Evolutionary conservation across 2,888 invertebrate genomes (phyloP).

Genomic region (Pyrgus malvae): DNA sequence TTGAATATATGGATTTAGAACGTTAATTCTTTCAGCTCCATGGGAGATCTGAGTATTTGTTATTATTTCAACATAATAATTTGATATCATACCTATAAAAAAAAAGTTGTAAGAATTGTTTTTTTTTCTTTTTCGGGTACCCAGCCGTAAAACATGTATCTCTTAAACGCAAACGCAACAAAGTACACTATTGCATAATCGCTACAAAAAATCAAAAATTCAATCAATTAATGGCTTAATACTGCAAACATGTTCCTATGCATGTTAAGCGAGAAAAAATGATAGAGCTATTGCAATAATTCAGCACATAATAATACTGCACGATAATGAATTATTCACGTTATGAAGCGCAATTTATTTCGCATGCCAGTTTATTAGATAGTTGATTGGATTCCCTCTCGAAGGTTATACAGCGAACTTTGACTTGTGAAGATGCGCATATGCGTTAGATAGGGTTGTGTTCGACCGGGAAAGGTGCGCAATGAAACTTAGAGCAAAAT

Average conservation of each 20-base stretch:
- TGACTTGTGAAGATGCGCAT: slow-evolving; percentile 47
- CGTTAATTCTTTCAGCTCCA: too few species aligned
- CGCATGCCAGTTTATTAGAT: slow-evolving; percentile 61
- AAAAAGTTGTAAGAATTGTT: too few species aligned
- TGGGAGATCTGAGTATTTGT: too few species aligned
- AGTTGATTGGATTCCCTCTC: slow-evolving; percentile 66
- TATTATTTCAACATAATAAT: too few species aligned
- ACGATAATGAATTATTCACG: slow-evolving; percentile 45
- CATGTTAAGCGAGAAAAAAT: slow-evolving; percentile 16
- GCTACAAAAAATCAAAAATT: slow-evolving; percentile 8
- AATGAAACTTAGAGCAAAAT: too few species aligned
- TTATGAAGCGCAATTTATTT: slow-evolving; percentile 55
- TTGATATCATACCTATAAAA: too few species aligned
- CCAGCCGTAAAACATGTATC: too few species aligned
- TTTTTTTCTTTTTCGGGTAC: too few species aligned
- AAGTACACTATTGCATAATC: slow-evolving; percentile 14
- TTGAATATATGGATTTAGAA: too few species aligned
- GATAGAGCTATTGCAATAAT: slow-evolving; percentile 22
- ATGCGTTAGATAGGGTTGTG: background rate
- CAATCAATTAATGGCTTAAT: slow-evolving; percentile 13
- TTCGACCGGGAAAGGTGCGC: background rate
- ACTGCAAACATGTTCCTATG: background rate
- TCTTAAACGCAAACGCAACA: slow-evolving; percentile 13
- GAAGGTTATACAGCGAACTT: slow-evolving; percentile 71
- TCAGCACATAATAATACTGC: slow-evolving; percentile 32